Base-by-base conservation (phyloP, 2,888 invertebrate species). In the Athripsodes cinereus region DNA sequence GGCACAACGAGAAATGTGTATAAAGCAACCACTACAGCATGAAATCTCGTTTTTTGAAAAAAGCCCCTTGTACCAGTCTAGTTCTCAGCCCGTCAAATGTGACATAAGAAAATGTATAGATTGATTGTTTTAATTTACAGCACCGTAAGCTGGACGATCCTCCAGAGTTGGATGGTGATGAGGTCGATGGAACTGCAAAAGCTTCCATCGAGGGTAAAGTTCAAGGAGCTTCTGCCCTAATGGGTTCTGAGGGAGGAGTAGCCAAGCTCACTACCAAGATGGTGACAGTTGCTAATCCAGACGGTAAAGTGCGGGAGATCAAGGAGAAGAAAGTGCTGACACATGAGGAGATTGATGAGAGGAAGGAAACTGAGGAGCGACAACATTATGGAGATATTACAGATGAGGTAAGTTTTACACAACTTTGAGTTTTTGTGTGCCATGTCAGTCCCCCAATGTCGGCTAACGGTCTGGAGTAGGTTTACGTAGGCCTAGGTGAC, bases 311-410 rank as follows among this genome's bases (percentile, higher is more conserved):
- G 53, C 82, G 88, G 57, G 91, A 92, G 75, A 87, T 87, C 65
- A 86, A 86, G 67, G 91, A 92, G 71, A 84, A 84, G 64, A 83
- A 85, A 26, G 85, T 92, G 59, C 82, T 89, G 65, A 91, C 91
- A 49, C 81, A 90, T 60, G 90, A 92, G 73, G 87, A 92, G 70
- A 87, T 85, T 48, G 89, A 92, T 68, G 87, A 91, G 66, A 83
- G 86, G 35, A 79, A 86, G 62, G 92, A 93, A 73, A 91, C 88
- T 0, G 92, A 93, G 74, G 90, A 93, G 74, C 82, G 88, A 59
- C 86, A 87, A 67, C 88, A 92, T 69, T 78, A 86, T 56, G 92
- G 92, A 31, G 90, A 92, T 69, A 88, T 92, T 68, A 88, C 90
- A 53, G 92, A 93, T 73, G 86, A 92, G 81, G 93, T 92, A 68